phyloP scores from a whole-genome alignment of 2,888 invertebrate genomes.

The Zelleria hepariella region DNA sequence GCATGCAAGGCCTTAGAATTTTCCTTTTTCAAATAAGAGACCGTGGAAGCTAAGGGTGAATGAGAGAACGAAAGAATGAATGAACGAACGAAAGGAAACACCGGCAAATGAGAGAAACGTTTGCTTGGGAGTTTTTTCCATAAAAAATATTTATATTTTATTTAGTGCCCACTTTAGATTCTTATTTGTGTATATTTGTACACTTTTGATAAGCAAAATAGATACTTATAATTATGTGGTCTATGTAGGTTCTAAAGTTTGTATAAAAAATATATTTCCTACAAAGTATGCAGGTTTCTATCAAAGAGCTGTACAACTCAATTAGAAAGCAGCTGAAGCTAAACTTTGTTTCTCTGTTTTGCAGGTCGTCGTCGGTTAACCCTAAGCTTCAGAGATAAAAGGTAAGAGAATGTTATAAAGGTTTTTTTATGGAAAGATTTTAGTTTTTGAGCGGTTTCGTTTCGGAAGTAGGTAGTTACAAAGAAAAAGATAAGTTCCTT shows the following conservation, averaged over 20 bases:
- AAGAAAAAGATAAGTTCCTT: background rate
- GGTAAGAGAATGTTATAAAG: background rate
- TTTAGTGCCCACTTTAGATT: too few relatives aligned
- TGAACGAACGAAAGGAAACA: background rate
- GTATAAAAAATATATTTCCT: background rate
- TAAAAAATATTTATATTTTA: too few relatives aligned
- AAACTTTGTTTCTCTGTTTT: background rate
- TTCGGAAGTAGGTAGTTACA: background rate
- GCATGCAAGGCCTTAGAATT: slow-evolving; percentile 21
- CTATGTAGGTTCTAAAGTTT: too few relatives aligned
- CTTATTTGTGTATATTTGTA: too few relatives aligned
- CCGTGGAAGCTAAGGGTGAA: background rate
- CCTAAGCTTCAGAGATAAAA: background rate
- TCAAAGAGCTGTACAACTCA: background rate
- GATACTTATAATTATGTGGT: too few relatives aligned
- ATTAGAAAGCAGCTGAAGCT: background rate
- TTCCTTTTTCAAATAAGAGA: slow-evolving; percentile 35
- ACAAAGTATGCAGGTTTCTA: background rate
- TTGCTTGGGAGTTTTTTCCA: background rate
- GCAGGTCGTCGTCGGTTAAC: background rate
- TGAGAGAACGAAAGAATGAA: slow-evolving; percentile 1
- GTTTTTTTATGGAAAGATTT: background rate
- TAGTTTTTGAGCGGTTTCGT: background rate
- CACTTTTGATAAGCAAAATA: too few relatives aligned
- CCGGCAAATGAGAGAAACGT: background rate